Evolutionary conservation across 2,888 invertebrate species (phyloP), one percentile per base, ranked within the genome.

Genomic region (Eremobia ochroleuca): DNA sequence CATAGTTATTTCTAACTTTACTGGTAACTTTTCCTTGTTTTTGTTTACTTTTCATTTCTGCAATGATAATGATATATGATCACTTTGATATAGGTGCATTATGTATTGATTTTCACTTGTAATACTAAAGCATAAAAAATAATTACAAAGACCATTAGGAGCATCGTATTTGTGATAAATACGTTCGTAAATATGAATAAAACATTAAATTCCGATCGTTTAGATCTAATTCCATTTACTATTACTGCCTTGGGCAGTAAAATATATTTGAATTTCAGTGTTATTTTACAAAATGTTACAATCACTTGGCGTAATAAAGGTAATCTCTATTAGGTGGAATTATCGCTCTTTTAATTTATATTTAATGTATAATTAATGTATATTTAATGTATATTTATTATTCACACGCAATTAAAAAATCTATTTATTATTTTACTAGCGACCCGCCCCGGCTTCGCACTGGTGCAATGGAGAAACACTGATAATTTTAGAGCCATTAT

Each of bases 1-100:
- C 81, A 85, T 52, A 62, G 34, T 80, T 80, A 85, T 66, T 75
- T 65, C 58, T 25, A 49, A 49, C 40, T 15, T n/a, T 40, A 43
- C 46, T 40, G 21, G 25, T 58, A 34, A 65, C 65, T 69, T 21
- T 75, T 40, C 55, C 49, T 65, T 59, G 4, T 64, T 37, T 58
- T 58, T 67, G 46, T 81, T 74, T 67, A 67, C 21, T 31, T 28
- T 43, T 1, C 34, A 21, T 55, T 67, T 46, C n/a, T 40, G 18
- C 11, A 13, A 13, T n/a, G n/a, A n/a, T n/a, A n/a, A n/a, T n/a
- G n/a, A n/a, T n/a, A n/a, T n/a, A n/a, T n/a, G n/a, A n/a, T n/a
- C n/a, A n/a, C 25, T 25, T 52, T 21, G 25, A 3, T 9, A 49
- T 49, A 18, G 18, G 46, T 49, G 18, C 52, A n/a, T 52, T n/a